Evolutionary conservation across 92 coral and sea anemone species (phyloP), one percentile per base, ranked within the genome.

Genomic region (Micromussa lordhowensis): DNA sequence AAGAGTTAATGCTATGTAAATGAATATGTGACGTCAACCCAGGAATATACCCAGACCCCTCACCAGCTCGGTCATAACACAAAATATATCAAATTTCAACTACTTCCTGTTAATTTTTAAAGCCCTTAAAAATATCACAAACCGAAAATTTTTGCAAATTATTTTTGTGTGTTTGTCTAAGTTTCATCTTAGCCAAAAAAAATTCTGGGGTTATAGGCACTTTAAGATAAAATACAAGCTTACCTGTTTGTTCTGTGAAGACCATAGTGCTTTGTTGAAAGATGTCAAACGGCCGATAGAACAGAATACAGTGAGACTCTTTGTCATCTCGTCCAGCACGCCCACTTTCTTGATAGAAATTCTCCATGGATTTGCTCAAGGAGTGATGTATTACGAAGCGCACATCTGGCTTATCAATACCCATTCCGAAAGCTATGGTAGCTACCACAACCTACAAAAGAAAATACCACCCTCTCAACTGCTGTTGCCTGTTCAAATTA

Each of bases 401-500:
- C 2, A 97, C 99, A 36, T 96, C 93, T 54, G 99, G 92, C 57
- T 97, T 96, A 91, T 96, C 99, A 31, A 96, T 96, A 8, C 99
- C 99, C 99, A 96, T 96, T 22, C 99, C 99, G 72, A 97, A 97
- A 24, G 98, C 99, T 18, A 97, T 95, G 17, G 99, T 97, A 35
- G 99, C 99, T 64, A 97, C 98, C 57, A 97, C 96, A 63, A 97
- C 98, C 99, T 97, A 85, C 8, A 1, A 40, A 38, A 2, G 29
- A 77, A 44, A 44, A 77, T 3, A 34, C 4, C 29, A 28, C 34
- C 1, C 38, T 28, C 2, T 11, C 3, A 70, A 31, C 15, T 68
- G 32, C 1, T 1, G 5, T 68, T 68, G n/a, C 36, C 26, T 34
- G 9, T 28, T n/a, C 34, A 36, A 34, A 17, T 74, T 54, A 18